phyloP scores from a whole-genome alignment of 2,113 vertebrate genomes.

The Sinocyclocheilus rhinocerous region DNA sequence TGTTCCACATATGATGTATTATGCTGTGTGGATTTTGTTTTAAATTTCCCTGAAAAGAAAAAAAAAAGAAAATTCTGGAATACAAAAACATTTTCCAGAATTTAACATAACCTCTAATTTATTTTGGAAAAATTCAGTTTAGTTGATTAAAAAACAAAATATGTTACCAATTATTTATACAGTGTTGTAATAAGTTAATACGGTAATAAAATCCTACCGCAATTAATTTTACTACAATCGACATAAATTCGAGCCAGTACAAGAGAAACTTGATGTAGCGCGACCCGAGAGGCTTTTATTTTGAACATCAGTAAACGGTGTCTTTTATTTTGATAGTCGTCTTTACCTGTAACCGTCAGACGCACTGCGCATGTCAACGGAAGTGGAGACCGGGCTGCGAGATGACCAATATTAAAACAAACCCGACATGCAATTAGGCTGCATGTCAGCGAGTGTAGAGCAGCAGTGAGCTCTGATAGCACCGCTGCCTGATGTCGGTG shows the following conservation, averaged over 20 bases:
- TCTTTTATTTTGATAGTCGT: slow-evolving; percentile 29
- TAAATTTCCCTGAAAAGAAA: neutral
- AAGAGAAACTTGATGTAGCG: neutral
- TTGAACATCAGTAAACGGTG: neutral
- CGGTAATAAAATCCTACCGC: neutral
- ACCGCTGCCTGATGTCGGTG: slow-evolving; percentile 17
- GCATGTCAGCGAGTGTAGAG: neutral
- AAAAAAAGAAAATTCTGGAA: too few relatives aligned
- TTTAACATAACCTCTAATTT: too few relatives aligned
- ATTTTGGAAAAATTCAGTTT: too few relatives aligned
- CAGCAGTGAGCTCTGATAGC: neutral
- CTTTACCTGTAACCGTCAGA: neutral
- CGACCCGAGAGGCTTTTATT: neutral
- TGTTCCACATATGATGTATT: neutral
- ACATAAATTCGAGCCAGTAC: neutral
- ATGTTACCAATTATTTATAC: too few relatives aligned
- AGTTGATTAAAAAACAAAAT: too few relatives aligned
- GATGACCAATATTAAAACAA: slow-evolving; percentile 33
- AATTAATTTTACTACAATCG: neutral
- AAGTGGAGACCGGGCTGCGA: slow-evolving; percentile 37
- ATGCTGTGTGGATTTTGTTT: neutral
- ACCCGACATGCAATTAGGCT: neutral
- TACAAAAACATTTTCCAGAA: too few relatives aligned
- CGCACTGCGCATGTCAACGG: slow-evolving; percentile 35
- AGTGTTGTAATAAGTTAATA: neutral